phyloP scores from a whole-genome alignment of 1,140 invertebrate genomes.

The Amyelois transitella region DNA sequence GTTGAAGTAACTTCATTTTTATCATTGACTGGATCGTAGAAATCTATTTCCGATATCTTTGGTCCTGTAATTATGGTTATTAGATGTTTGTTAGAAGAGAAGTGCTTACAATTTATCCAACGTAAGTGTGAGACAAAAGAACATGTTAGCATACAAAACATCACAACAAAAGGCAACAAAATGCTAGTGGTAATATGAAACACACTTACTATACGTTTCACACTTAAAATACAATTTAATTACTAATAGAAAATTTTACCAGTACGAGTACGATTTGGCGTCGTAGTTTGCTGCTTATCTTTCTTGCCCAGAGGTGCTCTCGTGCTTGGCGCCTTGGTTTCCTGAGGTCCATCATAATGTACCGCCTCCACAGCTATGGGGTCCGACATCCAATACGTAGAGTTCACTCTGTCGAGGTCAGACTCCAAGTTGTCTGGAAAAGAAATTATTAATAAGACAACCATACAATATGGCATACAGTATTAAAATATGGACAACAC shows the following conservation, averaged over 20 bases:
- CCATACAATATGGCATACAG: too few species aligned
- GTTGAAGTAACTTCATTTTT: conserved; percentile 40
- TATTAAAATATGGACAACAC: neutral
- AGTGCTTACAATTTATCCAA: too few species aligned
- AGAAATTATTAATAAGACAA: too few species aligned
- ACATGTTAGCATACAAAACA: too few species aligned
- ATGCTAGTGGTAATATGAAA: too few species aligned
- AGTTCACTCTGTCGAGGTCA: conserved; percentile 36
- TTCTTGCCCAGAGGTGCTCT: neutral
- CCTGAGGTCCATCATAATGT: neutral
- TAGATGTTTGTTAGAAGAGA: neutral
- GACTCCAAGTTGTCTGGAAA: conserved; percentile 44
- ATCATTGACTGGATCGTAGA: conserved; percentile 52
- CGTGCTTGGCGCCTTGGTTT: neutral
- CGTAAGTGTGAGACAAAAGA: too few species aligned
- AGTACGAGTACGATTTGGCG: too few species aligned
- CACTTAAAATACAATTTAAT: too few species aligned
- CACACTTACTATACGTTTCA: too few species aligned
- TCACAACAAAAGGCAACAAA: too few species aligned
- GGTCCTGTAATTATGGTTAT: conserved; percentile 40
- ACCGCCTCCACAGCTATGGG: conserved; percentile 24
- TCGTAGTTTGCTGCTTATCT: neutral
- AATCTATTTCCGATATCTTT: conserved; percentile 63
- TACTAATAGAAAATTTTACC: too few species aligned
- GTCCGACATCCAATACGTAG: conserved; percentile 39